A percentile compares a stretch with the other conserved stretches of the same genome.
Conservation (phyloP, 2,113 vertebrate species). For the mouse (Mus musculus) region GRCm39 chr8:53701501-53702000, state of each 20-base stretch:
- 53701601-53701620: background rate
- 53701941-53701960: background rate
- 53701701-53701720: background rate
- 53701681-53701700: background rate
- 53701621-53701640: background rate
- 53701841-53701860: background rate
- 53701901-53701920: background rate
- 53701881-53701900: background rate
- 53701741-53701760: background rate
- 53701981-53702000: background rate
- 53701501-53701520: slow-evolving; percentile 21
- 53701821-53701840: background rate
- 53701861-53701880: background rate
- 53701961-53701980: background rate
- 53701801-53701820: background rate
- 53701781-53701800: background rate
- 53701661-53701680: background rate
- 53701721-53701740: background rate
- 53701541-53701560: slow-evolving; percentile 43
- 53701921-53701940: background rate
- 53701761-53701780: background rate
- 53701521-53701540: slow-evolving; percentile 12
- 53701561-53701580: slow-evolving; percentile 23
- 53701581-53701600: background rate
- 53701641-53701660: background rate